These are phyloP conservation scores for Uropetala carovei DNA, from an alignment of 2,888 invertebrate species.

Conservation along the genomic window DNA sequence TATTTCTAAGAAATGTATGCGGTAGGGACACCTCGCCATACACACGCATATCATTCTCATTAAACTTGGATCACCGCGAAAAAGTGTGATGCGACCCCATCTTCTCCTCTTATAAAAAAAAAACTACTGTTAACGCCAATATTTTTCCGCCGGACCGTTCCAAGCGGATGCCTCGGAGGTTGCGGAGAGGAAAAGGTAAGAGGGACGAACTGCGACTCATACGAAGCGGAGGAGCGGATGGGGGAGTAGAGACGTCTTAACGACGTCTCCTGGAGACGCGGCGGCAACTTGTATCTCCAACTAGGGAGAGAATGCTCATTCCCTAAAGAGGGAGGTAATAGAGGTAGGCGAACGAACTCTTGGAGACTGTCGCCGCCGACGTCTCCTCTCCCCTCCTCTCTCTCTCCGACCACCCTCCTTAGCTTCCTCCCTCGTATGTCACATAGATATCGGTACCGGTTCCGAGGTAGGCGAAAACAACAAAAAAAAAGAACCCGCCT, in stretches of 20 bases:
- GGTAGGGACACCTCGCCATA: too few species aligned
- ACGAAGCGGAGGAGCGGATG: neutral
- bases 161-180: neutral
- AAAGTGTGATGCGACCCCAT: too few species aligned
- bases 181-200: neutral
- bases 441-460: constrained; percentile 5
- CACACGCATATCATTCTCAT: too few species aligned
- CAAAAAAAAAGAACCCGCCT: neutral
- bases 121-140: too few species aligned
- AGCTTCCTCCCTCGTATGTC: neutral
- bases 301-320: constrained; percentile 1
- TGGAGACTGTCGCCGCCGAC: neutral
- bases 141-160: neutral
- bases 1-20: too few species aligned
- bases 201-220: neutral
- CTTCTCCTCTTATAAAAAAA: too few species aligned
- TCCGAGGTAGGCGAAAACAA: neutral
- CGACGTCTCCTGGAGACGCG: constrained; percentile 10
- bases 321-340: neutral
- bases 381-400: neutral
- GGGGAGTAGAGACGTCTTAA: constrained; percentile 1
- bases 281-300: constrained; percentile 25
- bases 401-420: neutral
- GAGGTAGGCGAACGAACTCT: constrained; percentile 24
- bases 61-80: too few species aligned